Evolutionary conservation across 2,888 invertebrate genomes (phyloP).

Genomic region (Chymomyza caudatula): DNA sequence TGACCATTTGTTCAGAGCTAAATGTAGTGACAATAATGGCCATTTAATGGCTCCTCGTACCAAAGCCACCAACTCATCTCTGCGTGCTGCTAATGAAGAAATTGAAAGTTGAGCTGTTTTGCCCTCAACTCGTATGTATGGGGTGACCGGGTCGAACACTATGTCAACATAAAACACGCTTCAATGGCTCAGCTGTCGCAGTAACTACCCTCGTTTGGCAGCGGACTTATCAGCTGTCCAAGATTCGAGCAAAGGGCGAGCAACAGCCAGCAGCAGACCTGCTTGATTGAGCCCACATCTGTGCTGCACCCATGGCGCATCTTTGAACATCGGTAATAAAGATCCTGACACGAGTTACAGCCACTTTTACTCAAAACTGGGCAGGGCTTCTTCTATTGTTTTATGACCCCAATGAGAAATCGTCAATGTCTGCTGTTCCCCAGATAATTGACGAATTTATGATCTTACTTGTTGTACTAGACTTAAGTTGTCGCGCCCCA

Average conservation of each 20-base stretch:
- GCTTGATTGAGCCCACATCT: conserved; percentile 58
- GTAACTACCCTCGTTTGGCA: neutral
- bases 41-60: conserved; percentile 9
- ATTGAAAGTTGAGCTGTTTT: conserved; percentile 9
- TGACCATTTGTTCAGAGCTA: conserved; percentile 26
- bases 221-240: conserved; percentile 20
- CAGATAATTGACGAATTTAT: conserved; percentile 57
- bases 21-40: conserved; percentile 10
- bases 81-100: neutral
- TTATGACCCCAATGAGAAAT: conserved; percentile 1
- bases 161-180: neutral
- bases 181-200: neutral
- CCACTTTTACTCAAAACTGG: conserved; percentile 29
- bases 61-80: conserved; percentile 4
- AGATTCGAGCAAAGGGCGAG: neutral
- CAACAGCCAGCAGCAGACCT: conserved; percentile 28
- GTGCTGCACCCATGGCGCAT: conserved; percentile 12
- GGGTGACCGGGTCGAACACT: neutral
- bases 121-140: neutral
- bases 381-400: conserved; percentile 40
- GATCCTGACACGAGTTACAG: conserved; percentile 40
- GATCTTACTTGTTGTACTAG: conserved; percentile 32
- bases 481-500: conserved; percentile 13
- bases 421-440: conserved; percentile 14
- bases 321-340: neutral